These are phyloP conservation scores for Procambarus clarkii DNA, from an alignment of 1,140 invertebrate genomes.

Conservation along the genomic window DNA sequence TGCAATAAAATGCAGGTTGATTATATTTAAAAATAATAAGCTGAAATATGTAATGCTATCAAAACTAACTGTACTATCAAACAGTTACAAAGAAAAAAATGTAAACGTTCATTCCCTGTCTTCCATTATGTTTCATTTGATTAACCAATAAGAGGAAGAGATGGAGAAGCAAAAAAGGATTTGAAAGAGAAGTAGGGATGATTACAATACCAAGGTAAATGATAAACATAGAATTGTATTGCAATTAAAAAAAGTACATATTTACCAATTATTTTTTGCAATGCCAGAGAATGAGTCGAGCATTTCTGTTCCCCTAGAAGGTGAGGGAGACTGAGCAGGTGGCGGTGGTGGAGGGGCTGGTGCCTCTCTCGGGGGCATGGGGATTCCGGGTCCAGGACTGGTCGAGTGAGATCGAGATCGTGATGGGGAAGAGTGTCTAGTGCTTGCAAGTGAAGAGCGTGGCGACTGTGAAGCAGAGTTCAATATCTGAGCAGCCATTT, in stretches of 20 bases:
- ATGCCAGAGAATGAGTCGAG: conserved; percentile 4
- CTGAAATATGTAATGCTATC: too few species aligned
- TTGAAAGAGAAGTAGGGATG: too few species aligned
- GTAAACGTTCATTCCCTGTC: too few species aligned
- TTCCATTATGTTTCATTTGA: too few species aligned
- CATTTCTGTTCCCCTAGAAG: conserved; percentile 10
- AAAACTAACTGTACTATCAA: too few species aligned
- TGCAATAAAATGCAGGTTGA: too few species aligned
- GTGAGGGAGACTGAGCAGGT: conserved; percentile 43
- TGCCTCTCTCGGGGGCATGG: conserved; percentile 53
- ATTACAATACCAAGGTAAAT: neutral
- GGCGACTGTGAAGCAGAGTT: conserved; percentile 62
- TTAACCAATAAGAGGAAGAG: too few species aligned
- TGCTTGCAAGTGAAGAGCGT: conserved; percentile 46
- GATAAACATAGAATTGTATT: neutral
- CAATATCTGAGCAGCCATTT: conserved; percentile 67
- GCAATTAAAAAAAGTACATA: neutral
- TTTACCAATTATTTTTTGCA: conserved; percentile 48
- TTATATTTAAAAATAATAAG: too few species aligned
- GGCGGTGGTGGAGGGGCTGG: conserved; percentile 59
- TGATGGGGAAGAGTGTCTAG: conserved; percentile 30
- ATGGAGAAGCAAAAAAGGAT: too few species aligned
- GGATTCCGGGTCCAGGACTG: conserved; percentile 44
- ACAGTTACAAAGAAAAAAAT: too few species aligned
- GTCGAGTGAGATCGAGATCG: conserved; percentile 25